Conservation (phyloP, 1,140 invertebrate genomes). For the Scaptomyza hsui region DNA sequence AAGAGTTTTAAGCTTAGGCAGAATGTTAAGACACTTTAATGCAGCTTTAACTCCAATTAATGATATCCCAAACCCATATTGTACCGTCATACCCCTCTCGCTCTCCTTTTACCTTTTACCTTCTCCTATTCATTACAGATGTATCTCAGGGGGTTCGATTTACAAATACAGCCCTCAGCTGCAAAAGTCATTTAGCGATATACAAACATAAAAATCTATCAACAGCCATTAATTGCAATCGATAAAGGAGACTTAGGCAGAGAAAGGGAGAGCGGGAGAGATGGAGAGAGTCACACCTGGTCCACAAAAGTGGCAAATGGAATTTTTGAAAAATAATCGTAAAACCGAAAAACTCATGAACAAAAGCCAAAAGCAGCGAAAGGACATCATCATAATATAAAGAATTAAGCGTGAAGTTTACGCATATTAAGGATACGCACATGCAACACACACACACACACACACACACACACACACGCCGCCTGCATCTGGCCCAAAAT, state of each 20-base stretch:
- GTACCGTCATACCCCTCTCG: not conserved
- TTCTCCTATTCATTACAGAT: slow-evolving; percentile 14
- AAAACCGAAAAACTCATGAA: slow-evolving; percentile 64
- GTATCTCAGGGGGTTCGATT: not conserved
- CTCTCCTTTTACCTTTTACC: not conserved
- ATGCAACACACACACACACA: slow-evolving; percentile 36
- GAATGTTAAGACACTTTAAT: too few relatives aligned
- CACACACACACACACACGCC: slow-evolving; percentile 45
- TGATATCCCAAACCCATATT: not conserved
- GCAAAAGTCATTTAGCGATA: slow-evolving; percentile 55
- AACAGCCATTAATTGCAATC: slow-evolving; percentile 69
- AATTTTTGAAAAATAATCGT: slow-evolving; percentile 69
- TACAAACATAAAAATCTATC: slow-evolving; percentile 82
- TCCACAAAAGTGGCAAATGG: slow-evolving; percentile 29
- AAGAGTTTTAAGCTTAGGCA: too few relatives aligned
- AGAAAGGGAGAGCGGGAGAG: slow-evolving; percentile 1
- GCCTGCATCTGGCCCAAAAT: slow-evolving; percentile 69
- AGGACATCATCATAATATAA: slow-evolving; percentile 80
- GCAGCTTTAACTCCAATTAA: too few relatives aligned
- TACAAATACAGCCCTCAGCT: slow-evolving; percentile 41
- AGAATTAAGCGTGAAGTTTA: slow-evolving; percentile 83
- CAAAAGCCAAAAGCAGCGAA: slow-evolving; percentile 76
- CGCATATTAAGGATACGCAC: slow-evolving; percentile 80
- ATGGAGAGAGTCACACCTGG: slow-evolving; percentile 73
- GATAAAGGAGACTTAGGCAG: slow-evolving; percentile 13